Percentiles rank a stretch among this genome's conserved stretches.
Conservation (phyloP, 1,140 invertebrate genomes). For the Aphidius ervi region DNA sequence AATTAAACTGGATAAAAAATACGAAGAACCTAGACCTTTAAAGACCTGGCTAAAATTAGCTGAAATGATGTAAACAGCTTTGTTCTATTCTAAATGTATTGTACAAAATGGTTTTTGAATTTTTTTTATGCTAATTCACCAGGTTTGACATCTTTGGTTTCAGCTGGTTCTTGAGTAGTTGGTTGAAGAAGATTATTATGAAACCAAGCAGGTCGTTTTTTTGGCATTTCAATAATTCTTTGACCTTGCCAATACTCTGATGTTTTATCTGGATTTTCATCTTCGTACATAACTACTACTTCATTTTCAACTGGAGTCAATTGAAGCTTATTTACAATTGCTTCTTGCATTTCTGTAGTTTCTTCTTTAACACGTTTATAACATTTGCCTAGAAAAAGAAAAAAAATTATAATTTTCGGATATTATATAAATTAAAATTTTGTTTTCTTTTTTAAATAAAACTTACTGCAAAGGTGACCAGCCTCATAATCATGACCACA, state of each 20-base stretch:
- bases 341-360: conserved; percentile 71
- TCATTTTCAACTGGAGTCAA: conserved; percentile 74
- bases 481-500: conserved; percentile 80
- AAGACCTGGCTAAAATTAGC: no score
- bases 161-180: conserved; percentile 62
- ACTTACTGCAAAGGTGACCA: conserved; percentile 74
- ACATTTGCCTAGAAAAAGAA: conserved; percentile 59
- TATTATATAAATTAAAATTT: conserved; percentile 23
- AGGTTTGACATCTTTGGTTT: conserved; percentile 67
- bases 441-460: not conserved
- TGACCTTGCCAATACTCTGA: conserved; percentile 59
- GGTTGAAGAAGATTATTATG: conserved; percentile 76
- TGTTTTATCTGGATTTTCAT: conserved; percentile 61
- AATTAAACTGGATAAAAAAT: no score
- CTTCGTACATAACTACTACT: conserved; percentile 78
- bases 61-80: no score
- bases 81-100: not conserved
- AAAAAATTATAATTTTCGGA: not conserved
- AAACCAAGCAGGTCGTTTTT: conserved; percentile 73
- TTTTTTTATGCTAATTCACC: conserved; percentile 61
- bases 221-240: conserved; percentile 70
- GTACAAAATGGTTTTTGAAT: conserved; percentile 6
- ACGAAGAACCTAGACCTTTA: no score
- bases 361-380: conserved; percentile 76
- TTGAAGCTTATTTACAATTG: conserved; percentile 63